Conservation (phyloP, 2,797 vertebrate genomes). For the Syncerus caffer region DNA sequence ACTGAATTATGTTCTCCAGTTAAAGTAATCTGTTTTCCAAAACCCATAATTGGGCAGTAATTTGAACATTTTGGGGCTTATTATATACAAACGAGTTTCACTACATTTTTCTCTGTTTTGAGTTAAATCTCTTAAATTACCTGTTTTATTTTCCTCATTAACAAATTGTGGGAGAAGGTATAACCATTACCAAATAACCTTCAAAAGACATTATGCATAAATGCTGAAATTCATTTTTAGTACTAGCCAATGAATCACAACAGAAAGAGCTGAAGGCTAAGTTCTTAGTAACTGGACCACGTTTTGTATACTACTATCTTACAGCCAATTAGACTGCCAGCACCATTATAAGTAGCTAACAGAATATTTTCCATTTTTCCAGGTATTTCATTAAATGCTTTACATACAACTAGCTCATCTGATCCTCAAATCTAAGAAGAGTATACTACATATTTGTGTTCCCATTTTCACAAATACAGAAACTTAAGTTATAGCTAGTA, state of each 20-base stretch:
- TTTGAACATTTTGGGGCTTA: neutral
- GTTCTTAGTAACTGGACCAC: neutral
- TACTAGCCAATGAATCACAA: neutral
- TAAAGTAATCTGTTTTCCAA: constrained; percentile 6
- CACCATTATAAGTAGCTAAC: neutral
- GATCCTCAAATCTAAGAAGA: neutral
- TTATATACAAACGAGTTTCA: neutral
- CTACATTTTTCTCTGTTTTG: neutral
- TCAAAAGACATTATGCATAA: neutral
- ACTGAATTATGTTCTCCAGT: neutral
- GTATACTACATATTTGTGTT: neutral
- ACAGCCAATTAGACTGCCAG: neutral
- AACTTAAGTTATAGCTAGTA: neutral
- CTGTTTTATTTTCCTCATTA: neutral
- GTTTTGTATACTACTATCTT: neutral
- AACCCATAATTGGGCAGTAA: neutral
- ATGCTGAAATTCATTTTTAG: neutral
- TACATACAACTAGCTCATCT: neutral
- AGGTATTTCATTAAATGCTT: neutral
- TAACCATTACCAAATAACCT: neutral
- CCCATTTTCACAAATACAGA: neutral
- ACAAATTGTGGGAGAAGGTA: neutral
- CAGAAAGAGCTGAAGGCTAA: neutral
- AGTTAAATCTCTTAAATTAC: neutral
- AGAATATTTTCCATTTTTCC: neutral